A percentile compares a stretch with the other conserved stretches of the same genome.
These are phyloP conservation scores for Montipora cactus DNA, from an alignment of 64 coral and sea anemone genomes.

Conservation along the genomic window DNA sequence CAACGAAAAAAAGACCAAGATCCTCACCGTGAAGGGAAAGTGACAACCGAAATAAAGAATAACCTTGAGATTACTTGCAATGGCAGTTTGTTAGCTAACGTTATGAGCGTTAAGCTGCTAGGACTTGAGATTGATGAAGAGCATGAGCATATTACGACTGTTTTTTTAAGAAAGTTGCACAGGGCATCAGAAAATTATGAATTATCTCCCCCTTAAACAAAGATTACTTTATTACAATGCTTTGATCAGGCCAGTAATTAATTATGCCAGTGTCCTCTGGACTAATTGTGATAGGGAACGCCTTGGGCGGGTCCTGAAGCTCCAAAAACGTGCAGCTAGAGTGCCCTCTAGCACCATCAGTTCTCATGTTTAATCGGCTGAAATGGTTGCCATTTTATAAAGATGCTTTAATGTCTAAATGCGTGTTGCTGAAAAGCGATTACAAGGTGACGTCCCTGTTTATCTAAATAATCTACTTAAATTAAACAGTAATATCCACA, in stretches of 20 bases:
- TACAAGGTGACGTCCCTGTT: neutral
- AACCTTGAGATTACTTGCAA: neutral
- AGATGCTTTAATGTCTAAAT: neutral
- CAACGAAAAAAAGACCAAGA: neutral
- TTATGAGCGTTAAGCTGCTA: neutral
- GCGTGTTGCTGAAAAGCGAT: neutral
- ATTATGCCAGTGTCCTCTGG: constrained; percentile 3
- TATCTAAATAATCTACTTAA: constrained; percentile 3
- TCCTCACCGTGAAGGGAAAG: constrained; percentile 1
- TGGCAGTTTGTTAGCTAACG: neutral
- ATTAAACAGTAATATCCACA: neutral
- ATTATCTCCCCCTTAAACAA: too few species aligned
- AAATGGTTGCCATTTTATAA: neutral
- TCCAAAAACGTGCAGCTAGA: neutral
- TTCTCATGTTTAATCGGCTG: neutral
- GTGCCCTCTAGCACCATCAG: neutral
- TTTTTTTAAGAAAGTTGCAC: too few species aligned
- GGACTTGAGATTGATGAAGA: neutral
- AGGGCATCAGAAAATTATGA: too few species aligned
- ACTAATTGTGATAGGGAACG: neutral
- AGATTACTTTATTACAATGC: neutral
- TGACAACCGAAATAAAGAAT: neutral
- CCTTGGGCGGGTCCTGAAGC: neutral
- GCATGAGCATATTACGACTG: too few species aligned
- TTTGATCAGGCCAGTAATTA: neutral